Evolutionary conservation across 2,888 invertebrate genomes (phyloP).

Genomic region (Erebia ligea): DNA sequence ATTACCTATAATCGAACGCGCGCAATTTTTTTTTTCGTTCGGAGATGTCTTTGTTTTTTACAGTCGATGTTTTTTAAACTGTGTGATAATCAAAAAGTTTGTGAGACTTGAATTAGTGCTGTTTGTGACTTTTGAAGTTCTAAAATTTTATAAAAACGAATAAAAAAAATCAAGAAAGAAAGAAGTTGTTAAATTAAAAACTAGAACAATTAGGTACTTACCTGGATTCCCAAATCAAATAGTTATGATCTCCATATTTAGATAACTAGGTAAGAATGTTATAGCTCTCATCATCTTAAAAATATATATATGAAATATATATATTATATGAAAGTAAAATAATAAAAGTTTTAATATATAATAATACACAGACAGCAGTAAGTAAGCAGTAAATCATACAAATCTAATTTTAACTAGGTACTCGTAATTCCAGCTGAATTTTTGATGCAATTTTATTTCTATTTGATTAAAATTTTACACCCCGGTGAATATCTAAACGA

Average conservation of each 20-base stretch:
- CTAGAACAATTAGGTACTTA: not conserved
- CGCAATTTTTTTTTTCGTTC: conserved; percentile 16
- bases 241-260: conserved; percentile 1
- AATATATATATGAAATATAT: no score
- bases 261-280: not conserved
- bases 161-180: not conserved
- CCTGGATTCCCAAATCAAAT: not conserved
- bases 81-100: conserved; percentile 19
- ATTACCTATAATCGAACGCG: conserved; percentile 13
- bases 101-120: conserved; percentile 23
- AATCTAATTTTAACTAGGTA: not conserved
- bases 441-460: not conserved
- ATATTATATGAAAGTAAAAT: not conserved
- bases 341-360: not conserved
- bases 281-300: no score
- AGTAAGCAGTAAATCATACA: not conserved
- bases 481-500: conserved; percentile 1
- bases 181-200: not conserved
- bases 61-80: conserved; percentile 22
- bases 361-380: not conserved
- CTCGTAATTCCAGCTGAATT: not conserved
- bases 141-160: not conserved
- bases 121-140: conserved; percentile 16
- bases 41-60: conserved; percentile 23
- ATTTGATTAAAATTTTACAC: not conserved